Evolutionary conservation across 2,888 invertebrate species (phyloP).

Genomic region (Zele albiditarsus): DNA sequence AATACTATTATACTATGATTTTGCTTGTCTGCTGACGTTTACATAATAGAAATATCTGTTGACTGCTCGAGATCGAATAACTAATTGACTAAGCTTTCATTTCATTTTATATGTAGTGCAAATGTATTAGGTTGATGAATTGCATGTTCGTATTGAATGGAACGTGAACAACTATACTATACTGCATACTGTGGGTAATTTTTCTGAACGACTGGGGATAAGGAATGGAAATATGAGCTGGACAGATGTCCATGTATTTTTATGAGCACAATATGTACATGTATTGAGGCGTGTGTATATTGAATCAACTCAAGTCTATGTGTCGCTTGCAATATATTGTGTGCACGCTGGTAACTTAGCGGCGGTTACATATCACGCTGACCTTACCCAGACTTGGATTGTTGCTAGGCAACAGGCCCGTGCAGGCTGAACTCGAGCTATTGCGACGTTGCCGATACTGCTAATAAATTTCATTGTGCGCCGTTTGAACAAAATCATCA

Average conservation of each 20-base stretch:
- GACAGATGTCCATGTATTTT: not conserved
- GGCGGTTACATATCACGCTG: constrained; percentile 35
- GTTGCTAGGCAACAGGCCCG: constrained; percentile 48
- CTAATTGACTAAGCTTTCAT: too few species aligned
- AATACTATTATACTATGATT: not conserved
- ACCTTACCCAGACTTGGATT: constrained; percentile 52
- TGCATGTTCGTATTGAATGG: too few species aligned
- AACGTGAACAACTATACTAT: not conserved
- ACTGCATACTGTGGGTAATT: not conserved
- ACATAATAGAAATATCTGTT: not conserved
- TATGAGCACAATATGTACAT: not conserved
- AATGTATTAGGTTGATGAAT: too few species aligned
- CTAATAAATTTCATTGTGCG: not conserved
- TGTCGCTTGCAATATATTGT: not conserved
- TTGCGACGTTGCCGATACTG: constrained; percentile 52
- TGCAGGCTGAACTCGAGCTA: constrained; percentile 50
- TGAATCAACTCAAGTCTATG: constrained; percentile 7
- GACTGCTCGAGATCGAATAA: too few species aligned
- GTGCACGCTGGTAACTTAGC: not conserved
- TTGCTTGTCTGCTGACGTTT: not conserved
- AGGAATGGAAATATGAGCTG: too few species aligned
- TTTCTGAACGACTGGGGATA: not conserved
- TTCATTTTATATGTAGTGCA: too few species aligned
- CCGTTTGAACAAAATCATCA: constrained; percentile 38
- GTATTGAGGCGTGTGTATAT: not conserved